Base-by-base conservation (phyloP, 2,888 invertebrate species). In the Piscicola geometra region DNA sequence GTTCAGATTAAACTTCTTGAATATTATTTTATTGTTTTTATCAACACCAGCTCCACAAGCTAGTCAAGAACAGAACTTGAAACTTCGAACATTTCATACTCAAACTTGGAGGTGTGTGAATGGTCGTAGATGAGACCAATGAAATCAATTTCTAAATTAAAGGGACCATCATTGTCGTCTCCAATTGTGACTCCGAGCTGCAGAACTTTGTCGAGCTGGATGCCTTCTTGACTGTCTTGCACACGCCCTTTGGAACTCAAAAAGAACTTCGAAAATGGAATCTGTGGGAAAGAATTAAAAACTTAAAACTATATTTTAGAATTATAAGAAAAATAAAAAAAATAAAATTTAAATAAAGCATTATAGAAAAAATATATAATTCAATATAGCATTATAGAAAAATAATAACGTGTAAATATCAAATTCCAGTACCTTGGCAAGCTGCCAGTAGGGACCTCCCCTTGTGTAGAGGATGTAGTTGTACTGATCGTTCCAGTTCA, bases 391-490 rank as follows among this genome's bases (percentile, higher is more conserved):
- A n/a, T n/a, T n/a, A n/a, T n/a, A n/a, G n/a, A n/a, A n/a, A n/a
- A n/a, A n/a, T n/a, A n/a, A n/a, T n/a, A n/a, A n/a, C n/a, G n/a
- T n/a, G n/a, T n/a, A n/a, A n/a, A n/a, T n/a, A n/a, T n/a, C n/a
- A n/a, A n/a, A n/a, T n/a, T n/a, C n/a, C n/a, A n/a, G n/a, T n/a
- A 93, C 93, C 89, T 90, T 93, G 35, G 91, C 90, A 78, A 90
- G 87, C 87, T 99, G 98, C 99, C 99, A 99, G 84, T 99, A 97
- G 0, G 99, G 99, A 0, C 98, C 97, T 56, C 99, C 99, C 86
- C 96, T 89, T 0, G 99, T 99, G 83, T 90, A 93, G 2, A 99
- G 86, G 0, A 91, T 90, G 85, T 91, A 97, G 82, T 91, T 90
- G 84, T 91, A 94, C 25, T 91, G 88, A 85, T 96, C 94, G 84